Base-by-base conservation (phyloP, 1,140 invertebrate species). In the Babylonia areolata region DNA sequence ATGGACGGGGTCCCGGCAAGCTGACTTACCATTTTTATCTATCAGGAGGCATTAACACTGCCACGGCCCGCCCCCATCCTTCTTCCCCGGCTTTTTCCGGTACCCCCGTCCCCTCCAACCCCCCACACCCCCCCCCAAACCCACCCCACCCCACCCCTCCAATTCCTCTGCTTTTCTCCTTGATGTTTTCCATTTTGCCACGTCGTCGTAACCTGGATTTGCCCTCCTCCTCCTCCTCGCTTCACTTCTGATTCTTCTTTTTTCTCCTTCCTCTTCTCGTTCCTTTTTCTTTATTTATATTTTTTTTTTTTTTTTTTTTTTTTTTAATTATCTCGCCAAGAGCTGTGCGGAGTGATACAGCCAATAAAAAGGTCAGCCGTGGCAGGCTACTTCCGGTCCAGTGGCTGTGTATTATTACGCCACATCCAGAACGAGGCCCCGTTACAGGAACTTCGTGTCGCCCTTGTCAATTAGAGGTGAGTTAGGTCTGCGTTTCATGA, bases 401-500 rank as follows among this genome's bases (percentile, higher is more conserved):
- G 37, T 37, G 81, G 81, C 69, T 73, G 69, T 82, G 81, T 84
- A 28, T 84, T 84, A 84, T 84, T 84, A 33, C 81, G 81, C 81
- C 81, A 84, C 81, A 64, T 40, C 81, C 81, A 73, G 64, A 84
- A 69, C 64, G 81, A 73, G 64, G 69, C 39, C 69, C 69, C 81
- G 46, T 84, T 84, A 75, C 58, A 69, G 81, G 81, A 84, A 84
- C 81, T 84, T 73, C 28, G 37, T 40, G 64, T 84, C 64, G 69
- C 58, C 42, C 81, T 33, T 73, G 81, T 84, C 81, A 84, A 84
- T 84, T 84, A 84, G 69, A 84, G 81, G 81, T 20, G 81, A 84
- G 64, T 84, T 84, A 84, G 69, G 81, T 84, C 58, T 73, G 35
- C 69, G 23, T 73, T 54, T 40, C 78, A 80, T 23, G 78, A 40